Evolutionary conservation across 2,797 vertebrate species (phyloP).

Genomic region (Pelochelys cantorii): DNA sequence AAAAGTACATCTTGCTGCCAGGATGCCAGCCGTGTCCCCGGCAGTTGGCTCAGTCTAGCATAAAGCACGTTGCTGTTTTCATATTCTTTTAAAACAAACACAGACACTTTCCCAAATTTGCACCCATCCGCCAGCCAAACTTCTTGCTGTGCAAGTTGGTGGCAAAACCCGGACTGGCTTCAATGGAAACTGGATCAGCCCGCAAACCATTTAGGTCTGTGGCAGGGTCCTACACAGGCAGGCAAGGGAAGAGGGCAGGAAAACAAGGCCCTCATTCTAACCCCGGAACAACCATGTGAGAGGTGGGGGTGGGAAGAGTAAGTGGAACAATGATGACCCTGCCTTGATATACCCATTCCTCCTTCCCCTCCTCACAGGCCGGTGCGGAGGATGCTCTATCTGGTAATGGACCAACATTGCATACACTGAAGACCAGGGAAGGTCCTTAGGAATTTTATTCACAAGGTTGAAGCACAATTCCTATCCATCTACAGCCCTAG

Average conservation of each 20-base stretch:
- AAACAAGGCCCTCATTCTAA: background rate
- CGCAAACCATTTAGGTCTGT: background rate
- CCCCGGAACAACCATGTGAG: background rate
- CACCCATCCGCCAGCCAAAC: background rate
- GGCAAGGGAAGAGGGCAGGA: background rate
- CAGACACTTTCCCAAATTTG: background rate
- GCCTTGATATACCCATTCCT: background rate
- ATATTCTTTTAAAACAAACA: conserved; percentile 44
- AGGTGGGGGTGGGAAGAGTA: background rate
- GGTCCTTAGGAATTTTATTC: background rate
- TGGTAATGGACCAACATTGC: background rate
- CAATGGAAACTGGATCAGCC: rapidly evolving
- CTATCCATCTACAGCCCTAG: background rate
- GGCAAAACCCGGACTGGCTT: background rate
- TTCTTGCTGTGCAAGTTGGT: background rate
- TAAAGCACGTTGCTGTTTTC: background rate
- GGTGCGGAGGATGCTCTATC: background rate
- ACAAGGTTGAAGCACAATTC: background rate
- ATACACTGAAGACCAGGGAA: background rate
- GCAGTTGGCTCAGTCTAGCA: conserved; percentile 20
- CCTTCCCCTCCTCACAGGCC: background rate
- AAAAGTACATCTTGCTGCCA: background rate
- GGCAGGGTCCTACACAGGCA: background rate
- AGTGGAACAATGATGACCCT: background rate
- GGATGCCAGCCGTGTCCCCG: background rate